Evolutionary conservation across 2,797 vertebrate species (phyloP).

Genomic region (Hylomyscus alleni): DNA sequence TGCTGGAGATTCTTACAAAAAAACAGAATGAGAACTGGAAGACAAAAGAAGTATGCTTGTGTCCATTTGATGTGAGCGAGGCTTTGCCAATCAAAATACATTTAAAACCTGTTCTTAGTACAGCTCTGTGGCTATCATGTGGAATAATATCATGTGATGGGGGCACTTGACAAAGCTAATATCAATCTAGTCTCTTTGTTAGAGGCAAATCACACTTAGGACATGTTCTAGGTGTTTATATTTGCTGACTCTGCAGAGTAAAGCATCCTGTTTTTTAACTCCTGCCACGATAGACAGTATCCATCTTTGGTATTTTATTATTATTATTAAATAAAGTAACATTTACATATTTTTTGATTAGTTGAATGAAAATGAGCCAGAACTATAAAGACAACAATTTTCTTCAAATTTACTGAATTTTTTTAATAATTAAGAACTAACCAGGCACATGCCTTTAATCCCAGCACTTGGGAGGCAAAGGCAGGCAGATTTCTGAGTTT

Average conservation of each 20-base stretch:
- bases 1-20: not conserved
- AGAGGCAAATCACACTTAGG: constrained; percentile 36
- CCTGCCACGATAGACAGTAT: not conserved
- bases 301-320: not conserved
- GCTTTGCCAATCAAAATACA: constrained; percentile 47
- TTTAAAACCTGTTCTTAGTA: constrained; percentile 23
- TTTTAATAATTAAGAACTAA: constrained; percentile 75
- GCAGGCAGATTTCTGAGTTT: no score
- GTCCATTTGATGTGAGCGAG: constrained; percentile 48
- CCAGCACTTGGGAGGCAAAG: no score
- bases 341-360: constrained; percentile 63
- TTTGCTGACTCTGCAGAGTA: constrained; percentile 61
- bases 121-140: not conserved
- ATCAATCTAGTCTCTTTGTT: constrained; percentile 53
- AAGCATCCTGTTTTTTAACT: constrained; percentile 61
- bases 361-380: constrained; percentile 62
- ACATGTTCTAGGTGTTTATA: constrained; percentile 57
- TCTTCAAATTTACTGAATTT: constrained; percentile 67
- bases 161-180: constrained; percentile 50
- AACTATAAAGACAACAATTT: constrained; percentile 63
- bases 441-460: not conserved
- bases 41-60: constrained; percentile 33
- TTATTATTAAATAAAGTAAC: constrained; percentile 38
- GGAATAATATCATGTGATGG: constrained; percentile 15
- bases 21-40: constrained; percentile 40